These are phyloP conservation scores for Anastrepha ludens DNA, from an alignment of 1,140 invertebrate genomes.

Conservation along the genomic window DNA sequence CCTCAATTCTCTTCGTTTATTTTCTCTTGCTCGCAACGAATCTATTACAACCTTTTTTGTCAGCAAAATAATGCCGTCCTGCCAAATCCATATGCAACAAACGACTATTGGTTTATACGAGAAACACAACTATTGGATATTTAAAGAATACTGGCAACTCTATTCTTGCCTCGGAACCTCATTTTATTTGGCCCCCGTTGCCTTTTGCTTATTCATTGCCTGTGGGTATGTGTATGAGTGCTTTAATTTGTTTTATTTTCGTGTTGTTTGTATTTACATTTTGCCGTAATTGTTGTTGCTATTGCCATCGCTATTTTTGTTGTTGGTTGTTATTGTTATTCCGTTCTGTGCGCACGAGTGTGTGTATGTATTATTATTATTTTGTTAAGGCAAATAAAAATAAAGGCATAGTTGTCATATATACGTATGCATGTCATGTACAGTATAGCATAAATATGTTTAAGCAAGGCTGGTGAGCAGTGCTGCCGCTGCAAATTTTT, in stretches of 20 bases:
- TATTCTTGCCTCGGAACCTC: slow-evolving; percentile 44
- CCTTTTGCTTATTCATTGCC: neutral
- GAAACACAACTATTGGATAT: too few species aligned
- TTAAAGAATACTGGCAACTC: neutral
- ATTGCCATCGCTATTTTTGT: slow-evolving; percentile 1
- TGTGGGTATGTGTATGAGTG: neutral
- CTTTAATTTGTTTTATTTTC: neutral
- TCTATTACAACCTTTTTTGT: too few species aligned
- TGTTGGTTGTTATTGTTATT: slow-evolving; percentile 12
- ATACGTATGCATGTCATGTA: too few species aligned
- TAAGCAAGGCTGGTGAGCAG: too few species aligned
- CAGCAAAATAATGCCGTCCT: too few species aligned
- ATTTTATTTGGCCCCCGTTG: neutral
- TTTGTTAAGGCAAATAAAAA: slow-evolving; percentile 70
- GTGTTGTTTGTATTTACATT: neutral
- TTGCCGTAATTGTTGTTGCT: slow-evolving; percentile 14
- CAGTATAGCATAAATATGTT: too few species aligned
- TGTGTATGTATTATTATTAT: slow-evolving; percentile 61
- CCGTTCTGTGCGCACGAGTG: neutral
- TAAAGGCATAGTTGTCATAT: too few species aligned
- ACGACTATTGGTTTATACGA: too few species aligned
- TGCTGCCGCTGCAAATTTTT: too few species aligned
- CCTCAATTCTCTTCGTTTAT: too few species aligned
- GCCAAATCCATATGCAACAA: too few species aligned
- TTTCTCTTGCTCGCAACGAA: too few species aligned